Evolutionary conservation across 2,113 vertebrate species (phyloP).

Genomic region (Echinops telfairi): DNA sequence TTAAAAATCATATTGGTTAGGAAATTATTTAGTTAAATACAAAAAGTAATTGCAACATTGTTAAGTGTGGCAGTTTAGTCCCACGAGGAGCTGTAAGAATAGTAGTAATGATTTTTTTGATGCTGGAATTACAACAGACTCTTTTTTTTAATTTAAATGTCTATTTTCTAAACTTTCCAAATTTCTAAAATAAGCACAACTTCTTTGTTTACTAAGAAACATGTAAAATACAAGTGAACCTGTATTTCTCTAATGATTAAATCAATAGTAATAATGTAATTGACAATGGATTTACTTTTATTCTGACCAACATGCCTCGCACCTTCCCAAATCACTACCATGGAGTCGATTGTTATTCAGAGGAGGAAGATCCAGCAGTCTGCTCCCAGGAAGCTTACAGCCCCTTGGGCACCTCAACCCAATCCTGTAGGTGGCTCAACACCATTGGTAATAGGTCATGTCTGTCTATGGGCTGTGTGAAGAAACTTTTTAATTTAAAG

Average conservation of each 20-base stretch:
- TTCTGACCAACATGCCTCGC: not conserved
- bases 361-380: not conserved
- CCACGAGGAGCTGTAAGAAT: not conserved
- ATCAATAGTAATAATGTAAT: not conserved
- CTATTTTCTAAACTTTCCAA: not conserved
- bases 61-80: not conserved
- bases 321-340: not conserved
- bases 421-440: not conserved
- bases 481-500: slow-evolving; percentile 11
- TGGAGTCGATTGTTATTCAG: not conserved
- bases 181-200: not conserved
- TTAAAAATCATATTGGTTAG: slow-evolving; percentile 35
- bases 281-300: not conserved
- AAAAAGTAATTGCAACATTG: not conserved
- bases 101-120: not conserved
- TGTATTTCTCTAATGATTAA: slow-evolving; percentile 44
- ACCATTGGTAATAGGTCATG: not conserved
- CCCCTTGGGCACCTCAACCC: not conserved
- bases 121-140: not conserved
- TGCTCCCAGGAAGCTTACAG: not conserved
- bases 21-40: not conserved
- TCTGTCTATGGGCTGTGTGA: not conserved
- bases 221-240: slow-evolving; percentile 6
- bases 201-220: slow-evolving; percentile 21
- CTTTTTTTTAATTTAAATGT: slow-evolving; percentile 8